phyloP scores from a whole-genome alignment of 92 coral and sea anemone genomes.

The Zoanthus gigantus region DNA sequence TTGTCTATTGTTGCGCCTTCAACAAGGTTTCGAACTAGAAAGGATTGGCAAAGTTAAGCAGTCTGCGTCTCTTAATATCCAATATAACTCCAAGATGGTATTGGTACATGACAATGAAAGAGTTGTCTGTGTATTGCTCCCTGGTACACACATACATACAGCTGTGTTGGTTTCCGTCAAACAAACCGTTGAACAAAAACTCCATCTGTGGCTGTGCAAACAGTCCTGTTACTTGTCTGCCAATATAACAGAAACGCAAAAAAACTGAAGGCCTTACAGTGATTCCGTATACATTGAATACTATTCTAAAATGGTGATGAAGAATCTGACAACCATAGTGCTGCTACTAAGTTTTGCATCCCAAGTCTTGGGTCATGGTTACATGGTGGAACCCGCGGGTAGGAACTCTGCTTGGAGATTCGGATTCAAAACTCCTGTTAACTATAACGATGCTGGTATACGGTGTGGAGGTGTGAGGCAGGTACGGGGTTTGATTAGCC shows the following conservation, averaged over 20 bases:
- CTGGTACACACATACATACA: neutral
- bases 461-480: conserved; percentile 46
- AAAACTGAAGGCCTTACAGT: neutral
- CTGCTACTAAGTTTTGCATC: neutral
- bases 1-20: too few relatives aligned
- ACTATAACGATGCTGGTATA: conserved; percentile 22
- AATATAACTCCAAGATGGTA: too few relatives aligned
- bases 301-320: neutral
- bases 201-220: neutral
- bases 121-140: too few relatives aligned
- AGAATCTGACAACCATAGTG: neutral
- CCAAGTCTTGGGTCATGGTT: conserved; percentile 18
- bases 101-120: too few relatives aligned
- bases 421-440: conserved; percentile 6
- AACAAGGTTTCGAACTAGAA: too few relatives aligned
- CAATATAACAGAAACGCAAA: conserved; percentile 2
- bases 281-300: neutral
- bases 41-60: too few relatives aligned
- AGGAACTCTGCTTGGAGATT: conserved; percentile 36
- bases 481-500: neutral
- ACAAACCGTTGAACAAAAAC: conserved; percentile 15
- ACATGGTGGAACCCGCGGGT: conserved; percentile 13
- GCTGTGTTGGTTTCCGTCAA: neutral
- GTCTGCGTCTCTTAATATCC: too few relatives aligned
- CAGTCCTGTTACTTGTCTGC: neutral